These are phyloP conservation scores for Ctenosaura bakeri DNA, from an alignment of 2,797 vertebrate species.

Conservation along the genomic window DNA sequence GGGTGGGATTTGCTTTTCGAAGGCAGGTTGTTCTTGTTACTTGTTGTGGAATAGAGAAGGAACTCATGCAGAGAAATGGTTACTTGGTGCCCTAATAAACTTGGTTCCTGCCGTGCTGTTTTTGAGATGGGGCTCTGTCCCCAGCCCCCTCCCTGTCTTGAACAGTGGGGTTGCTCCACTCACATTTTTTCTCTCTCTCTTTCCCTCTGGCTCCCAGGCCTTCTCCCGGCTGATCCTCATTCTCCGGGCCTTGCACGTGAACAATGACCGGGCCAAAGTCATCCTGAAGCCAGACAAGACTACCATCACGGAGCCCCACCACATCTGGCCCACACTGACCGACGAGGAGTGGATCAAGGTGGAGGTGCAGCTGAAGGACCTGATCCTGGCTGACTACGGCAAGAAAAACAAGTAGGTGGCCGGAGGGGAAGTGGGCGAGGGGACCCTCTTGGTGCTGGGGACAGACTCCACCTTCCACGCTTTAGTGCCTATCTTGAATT, in stretches of 20 bases:
- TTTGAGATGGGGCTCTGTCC: no score
- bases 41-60: no score
- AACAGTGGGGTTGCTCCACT: background rate
- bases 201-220: slow-evolving; percentile 80
- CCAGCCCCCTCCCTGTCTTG: fast-evolving
- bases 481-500: background rate
- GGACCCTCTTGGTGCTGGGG: background rate
- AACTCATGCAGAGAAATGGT: no score
- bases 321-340: slow-evolving; percentile 99
- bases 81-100: no score
- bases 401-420: slow-evolving; percentile 98
- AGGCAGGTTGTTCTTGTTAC: no score
- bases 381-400: slow-evolving; percentile 98
- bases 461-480: slow-evolving; percentile 11
- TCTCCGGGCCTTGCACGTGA: slow-evolving; percentile 95
- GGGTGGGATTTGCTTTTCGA: no score
- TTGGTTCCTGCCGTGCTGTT: no score
- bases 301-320: slow-evolving; percentile 97
- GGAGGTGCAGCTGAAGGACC: slow-evolving; percentile 98
- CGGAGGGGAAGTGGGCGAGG: background rate
- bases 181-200: background rate
- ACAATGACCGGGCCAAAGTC: slow-evolving; percentile 98
- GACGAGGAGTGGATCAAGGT: slow-evolving; percentile 99
- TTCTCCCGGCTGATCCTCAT: slow-evolving; percentile 99
- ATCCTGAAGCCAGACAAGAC: slow-evolving; percentile 99